Conservation (phyloP, 2,797 vertebrate genomes). For the Coregonus ussuriensis region DNA sequence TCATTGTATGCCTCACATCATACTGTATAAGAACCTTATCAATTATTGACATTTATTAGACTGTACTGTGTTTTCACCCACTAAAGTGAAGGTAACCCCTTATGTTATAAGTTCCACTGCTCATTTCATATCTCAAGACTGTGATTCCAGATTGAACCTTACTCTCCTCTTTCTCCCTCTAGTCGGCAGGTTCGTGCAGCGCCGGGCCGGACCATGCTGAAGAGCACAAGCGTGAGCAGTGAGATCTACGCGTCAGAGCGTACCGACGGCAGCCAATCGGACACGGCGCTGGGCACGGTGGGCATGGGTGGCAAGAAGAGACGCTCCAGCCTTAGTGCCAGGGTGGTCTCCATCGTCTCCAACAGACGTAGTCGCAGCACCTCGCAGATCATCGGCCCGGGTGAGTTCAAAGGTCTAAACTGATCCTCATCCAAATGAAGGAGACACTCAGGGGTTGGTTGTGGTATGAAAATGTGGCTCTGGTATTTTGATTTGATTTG, state of each 20-base stretch:
- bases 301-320: conserved; percentile 92
- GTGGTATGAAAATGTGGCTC: background rate
- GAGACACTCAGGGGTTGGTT: background rate
- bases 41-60: background rate
- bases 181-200: conserved; percentile 89
- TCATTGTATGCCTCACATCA: background rate
- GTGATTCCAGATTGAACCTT: background rate
- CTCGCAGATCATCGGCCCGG: conserved; percentile 92
- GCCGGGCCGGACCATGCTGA: conserved; percentile 88
- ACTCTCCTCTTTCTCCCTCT: conserved; percentile 35
- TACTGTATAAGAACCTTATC: background rate
- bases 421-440: background rate
- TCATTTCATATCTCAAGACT: background rate
- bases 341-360: conserved; percentile 93
- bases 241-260: conserved; percentile 94
- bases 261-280: conserved; percentile 96
- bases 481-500: background rate
- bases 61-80: background rate
- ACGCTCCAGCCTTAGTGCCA: conserved; percentile 92
- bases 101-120: background rate
- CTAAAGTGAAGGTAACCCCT: background rate
- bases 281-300: conserved; percentile 92
- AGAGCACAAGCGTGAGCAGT: conserved; percentile 95
- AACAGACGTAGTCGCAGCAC: conserved; percentile 95
- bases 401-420: conserved; percentile 55